Evolutionary conservation across 2,113 vertebrate genomes (phyloP), one percentile per base, ranked within the genome.

Genomic region (Thryonomys swinderianus): DNA sequence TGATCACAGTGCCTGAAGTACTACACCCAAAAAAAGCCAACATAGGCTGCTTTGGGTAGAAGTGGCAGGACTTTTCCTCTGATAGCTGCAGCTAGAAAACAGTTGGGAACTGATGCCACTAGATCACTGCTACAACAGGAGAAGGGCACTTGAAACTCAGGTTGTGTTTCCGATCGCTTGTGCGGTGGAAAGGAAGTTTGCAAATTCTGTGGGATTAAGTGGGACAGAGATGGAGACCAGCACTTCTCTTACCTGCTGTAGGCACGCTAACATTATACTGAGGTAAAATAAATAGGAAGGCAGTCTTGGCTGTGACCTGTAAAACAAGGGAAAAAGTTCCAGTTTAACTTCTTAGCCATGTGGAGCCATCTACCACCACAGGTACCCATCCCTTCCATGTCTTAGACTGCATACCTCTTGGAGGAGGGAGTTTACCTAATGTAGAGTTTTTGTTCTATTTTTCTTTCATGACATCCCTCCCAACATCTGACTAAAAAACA

Each of bases 241-340:
- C 1, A 57, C 37, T 91, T 82, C 95, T 87, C 99, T 98, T 98
- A 99, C 99, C 99, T 99, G 99, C 95, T 83, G 98, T 97, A 93
- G 99, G 97, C 89, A 99, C 98, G 20, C 99, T 99, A 92, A 99
- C 95, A 11, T 99, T 99, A 95, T 99, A 99, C 98, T 99, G 99
- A 97, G 99, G 99, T 98, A 99, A 99, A 97, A 99, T 99, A 98
- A 99, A 99, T 94, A 99, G 97, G 97, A 99, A 99, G 98, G 99
- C 99, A 94, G 99, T 99, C 99, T 99, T 99, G 94, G 99, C 99
- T 53, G 99, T 99, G 88, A 99, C 99, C 99, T 99, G 98, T 82
- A 97, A 98, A 95, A 98, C 57, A 98, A 98, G 17, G 23, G 30
- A 4, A 93, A 90, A 82, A 83, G 67, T 93, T 88, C 91, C 76